phyloP scores from a whole-genome alignment of 2,888 invertebrate genomes.

The Trichogramma dendrolimi region DNA sequence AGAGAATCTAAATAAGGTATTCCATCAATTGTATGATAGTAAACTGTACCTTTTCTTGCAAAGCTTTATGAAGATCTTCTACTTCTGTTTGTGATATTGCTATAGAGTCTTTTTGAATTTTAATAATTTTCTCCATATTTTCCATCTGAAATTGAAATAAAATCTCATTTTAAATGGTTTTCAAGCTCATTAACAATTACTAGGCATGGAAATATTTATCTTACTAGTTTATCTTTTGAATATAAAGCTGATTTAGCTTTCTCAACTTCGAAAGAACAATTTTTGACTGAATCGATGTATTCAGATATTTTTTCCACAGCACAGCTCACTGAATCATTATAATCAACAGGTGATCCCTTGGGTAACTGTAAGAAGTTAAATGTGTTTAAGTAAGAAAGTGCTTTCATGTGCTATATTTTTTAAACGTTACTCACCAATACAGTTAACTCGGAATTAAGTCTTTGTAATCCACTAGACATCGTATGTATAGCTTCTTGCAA shows the following conservation, averaged over 20 bases:
- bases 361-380: slow-evolving; percentile 30
- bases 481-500: slow-evolving; percentile 37
- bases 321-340: slow-evolving; percentile 26
- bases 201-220: slow-evolving; percentile 9
- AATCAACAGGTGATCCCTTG: slow-evolving; percentile 29
- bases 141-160: slow-evolving; percentile 36
- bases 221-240: slow-evolving; percentile 47
- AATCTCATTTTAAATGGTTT: background rate
- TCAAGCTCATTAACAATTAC: slow-evolving; percentile 1
- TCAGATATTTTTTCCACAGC: slow-evolving; percentile 35
- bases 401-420: background rate
- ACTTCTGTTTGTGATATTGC: slow-evolving; percentile 44
- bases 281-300: slow-evolving; percentile 37
- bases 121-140: slow-evolving; percentile 46
- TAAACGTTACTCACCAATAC: slow-evolving; percentile 30
- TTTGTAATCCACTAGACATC: slow-evolving; percentile 36
- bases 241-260: slow-evolving; percentile 40
- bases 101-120: slow-evolving; percentile 46
- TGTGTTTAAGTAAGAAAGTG: no score
- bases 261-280: slow-evolving; percentile 38
- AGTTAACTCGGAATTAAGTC: slow-evolving; percentile 36
- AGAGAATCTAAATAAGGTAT: no score
- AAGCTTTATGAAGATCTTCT: slow-evolving; percentile 42
- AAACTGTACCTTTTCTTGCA: slow-evolving; percentile 43
- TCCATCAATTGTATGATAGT: background rate